phyloP scores from a whole-genome alignment of 2,113 vertebrate species.

The Anseranas semipalmata region DNA sequence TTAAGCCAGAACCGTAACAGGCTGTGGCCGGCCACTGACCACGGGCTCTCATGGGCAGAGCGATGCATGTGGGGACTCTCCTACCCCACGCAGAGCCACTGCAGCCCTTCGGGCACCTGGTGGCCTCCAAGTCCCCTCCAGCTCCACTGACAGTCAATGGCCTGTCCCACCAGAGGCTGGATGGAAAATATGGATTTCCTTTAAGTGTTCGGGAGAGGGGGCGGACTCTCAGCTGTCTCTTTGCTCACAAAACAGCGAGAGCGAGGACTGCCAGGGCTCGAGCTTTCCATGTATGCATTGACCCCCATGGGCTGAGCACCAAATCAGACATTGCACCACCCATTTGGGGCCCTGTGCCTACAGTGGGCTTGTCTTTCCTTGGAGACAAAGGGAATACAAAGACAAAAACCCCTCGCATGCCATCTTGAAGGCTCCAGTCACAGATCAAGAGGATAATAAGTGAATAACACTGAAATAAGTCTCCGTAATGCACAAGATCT shows the following conservation, averaged over 20 bases:
- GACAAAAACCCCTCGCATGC: neutral
- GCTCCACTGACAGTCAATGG: neutral
- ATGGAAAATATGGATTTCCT: constrained; percentile 26
- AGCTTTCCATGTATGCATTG: neutral
- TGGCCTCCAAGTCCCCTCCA: neutral
- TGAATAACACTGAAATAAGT: neutral
- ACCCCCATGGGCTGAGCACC: neutral
- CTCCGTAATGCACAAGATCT: neutral
- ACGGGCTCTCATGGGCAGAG: neutral
- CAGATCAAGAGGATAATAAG: neutral
- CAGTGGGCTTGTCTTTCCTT: neutral
- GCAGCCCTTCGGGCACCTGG: neutral
- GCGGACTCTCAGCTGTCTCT: neutral
- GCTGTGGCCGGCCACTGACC: rapidly evolving
- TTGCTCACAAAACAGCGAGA: neutral
- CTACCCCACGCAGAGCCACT: neutral
- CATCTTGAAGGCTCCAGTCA: neutral
- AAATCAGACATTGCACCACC: neutral
- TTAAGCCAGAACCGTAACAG: neutral
- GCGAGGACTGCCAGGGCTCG: neutral
- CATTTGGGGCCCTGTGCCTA: neutral
- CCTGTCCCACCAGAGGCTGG: neutral
- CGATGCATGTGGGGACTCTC: rapidly evolving
- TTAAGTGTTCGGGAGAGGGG: neutral
- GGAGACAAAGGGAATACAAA: neutral